Evolutionary conservation across 2,113 vertebrate species (phyloP).

Genomic region (Semnopithecus entellus): DNA sequence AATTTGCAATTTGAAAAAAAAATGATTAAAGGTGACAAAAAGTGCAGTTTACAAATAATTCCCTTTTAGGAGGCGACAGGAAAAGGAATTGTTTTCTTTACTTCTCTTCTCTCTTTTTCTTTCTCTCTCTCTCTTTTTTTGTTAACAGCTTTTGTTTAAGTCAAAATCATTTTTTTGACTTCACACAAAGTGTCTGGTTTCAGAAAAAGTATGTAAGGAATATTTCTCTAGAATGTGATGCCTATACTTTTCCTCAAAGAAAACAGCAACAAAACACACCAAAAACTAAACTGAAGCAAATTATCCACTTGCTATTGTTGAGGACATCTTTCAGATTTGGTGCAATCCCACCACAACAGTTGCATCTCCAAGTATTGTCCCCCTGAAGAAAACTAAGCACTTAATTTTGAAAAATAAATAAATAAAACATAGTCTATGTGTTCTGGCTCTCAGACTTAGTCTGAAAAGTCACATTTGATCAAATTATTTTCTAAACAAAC

Average conservation of each 20-base stretch:
- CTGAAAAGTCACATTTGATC: constrained; percentile 33
- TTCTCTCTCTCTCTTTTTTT: neutral
- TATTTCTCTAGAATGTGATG: constrained; percentile 7
- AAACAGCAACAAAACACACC: neutral
- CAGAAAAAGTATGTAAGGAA: neutral
- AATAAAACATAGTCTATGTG: neutral
- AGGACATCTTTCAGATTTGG: neutral
- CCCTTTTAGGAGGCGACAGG: neutral
- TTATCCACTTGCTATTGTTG: neutral
- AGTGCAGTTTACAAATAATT: neutral
- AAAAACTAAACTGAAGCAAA: neutral
- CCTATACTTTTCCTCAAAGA: neutral
- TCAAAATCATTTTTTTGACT: neutral
- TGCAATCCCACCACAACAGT: neutral
- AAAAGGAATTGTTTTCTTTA: neutral
- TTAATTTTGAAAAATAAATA: neutral
- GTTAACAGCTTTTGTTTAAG: neutral
- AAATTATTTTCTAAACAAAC: constrained; percentile 16
- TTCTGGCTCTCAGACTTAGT: neutral
- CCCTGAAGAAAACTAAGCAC: neutral
- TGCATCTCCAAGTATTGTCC: neutral
- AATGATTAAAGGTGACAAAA: neutral
- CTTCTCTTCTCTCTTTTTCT: neutral
- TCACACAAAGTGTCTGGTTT: neutral
- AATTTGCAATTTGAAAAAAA: neutral